Evolutionary conservation across 37 sponge, comb jelly and placozoan species (phyloP).

Genomic region (Aphrocallistes beatrix): DNA sequence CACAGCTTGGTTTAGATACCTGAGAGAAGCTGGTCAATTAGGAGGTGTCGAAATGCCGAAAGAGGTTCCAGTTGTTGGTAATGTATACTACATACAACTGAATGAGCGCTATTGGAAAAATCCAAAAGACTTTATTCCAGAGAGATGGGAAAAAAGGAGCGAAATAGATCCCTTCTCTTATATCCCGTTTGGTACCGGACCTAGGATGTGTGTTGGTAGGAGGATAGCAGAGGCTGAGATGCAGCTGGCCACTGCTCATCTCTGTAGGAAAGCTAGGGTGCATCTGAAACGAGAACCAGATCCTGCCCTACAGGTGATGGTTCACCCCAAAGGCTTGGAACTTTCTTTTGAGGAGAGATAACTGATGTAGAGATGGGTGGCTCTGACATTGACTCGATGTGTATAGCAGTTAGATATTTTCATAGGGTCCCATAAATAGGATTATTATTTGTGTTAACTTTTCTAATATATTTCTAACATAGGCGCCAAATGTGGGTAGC

Average conservation of each 20-base stretch:
- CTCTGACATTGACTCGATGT: no score
- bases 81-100: neutral
- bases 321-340: neutral
- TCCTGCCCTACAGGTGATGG: neutral
- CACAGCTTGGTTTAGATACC: neutral
- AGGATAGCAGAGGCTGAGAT: neutral
- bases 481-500: no score
- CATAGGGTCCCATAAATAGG: no score
- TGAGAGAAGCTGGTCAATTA: neutral
- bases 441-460: no score
- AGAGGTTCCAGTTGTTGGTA: neutral
- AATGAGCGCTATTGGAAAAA: neutral
- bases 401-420: no score
- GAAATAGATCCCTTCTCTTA: conserved; percentile 23
- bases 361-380: no score
- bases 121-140: neutral
- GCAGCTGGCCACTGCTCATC: conserved; percentile 7
- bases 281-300: neutral
- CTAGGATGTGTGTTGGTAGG: conserved; percentile 24
- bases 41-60: neutral
- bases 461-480: no score
- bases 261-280: neutral
- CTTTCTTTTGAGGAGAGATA: conserved; percentile 1
- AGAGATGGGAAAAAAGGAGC: conserved; percentile 16
- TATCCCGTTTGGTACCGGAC: conserved; percentile 25